Evolutionary conservation across 1,140 invertebrate species (phyloP), one percentile per base, ranked within the genome.

Genomic region (Vollenhovia emeryi): DNA sequence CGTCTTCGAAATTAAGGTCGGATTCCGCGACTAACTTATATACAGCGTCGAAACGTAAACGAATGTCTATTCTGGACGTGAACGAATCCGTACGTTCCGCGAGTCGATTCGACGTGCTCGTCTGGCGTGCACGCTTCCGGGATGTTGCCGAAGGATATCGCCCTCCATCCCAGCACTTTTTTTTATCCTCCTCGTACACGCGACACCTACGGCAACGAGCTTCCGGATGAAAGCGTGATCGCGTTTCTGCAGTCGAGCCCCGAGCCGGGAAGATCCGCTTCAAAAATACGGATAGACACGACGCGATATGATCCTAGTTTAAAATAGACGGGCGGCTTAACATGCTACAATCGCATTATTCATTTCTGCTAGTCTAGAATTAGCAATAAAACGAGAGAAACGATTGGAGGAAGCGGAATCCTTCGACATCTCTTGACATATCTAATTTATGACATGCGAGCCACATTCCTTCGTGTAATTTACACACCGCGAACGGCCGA

Each of bases 121-220:
- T 55, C 45, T 59, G 60, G 48, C 64, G 55, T 11, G 68, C 83
- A 13, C 59, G 55, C 50, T 86, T 89, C 87, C 87, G 86, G 87
- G 87, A 83, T 87, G 87, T 89, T 74, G 71, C 75, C 57, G 8
- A 52, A 43, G 75, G 57, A 80, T 87, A 69, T 80, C 50, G 71
- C 66, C 79, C 86, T 89, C 83, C 86, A 76, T 88, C 57, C 62
- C 62, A 30, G 18, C 48, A 40, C 68, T 88, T 88, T 80, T 88
- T 80, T 88, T 89, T 86, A 88, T 88, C 83, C 57, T 80, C 40
- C 11, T 71, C 73, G 69, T 80, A 64, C 86, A 86, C 86, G 87
- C 59, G 86, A 57, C 75, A 84, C 69, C 66, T 64, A 80, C 27
- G 45, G 36, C 21, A 40, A 57, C 66, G 52, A 71, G 78, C 45